Evolutionary conservation across 2,888 invertebrate genomes (phyloP).

Genomic region (Hydropsyche betteni): DNA sequence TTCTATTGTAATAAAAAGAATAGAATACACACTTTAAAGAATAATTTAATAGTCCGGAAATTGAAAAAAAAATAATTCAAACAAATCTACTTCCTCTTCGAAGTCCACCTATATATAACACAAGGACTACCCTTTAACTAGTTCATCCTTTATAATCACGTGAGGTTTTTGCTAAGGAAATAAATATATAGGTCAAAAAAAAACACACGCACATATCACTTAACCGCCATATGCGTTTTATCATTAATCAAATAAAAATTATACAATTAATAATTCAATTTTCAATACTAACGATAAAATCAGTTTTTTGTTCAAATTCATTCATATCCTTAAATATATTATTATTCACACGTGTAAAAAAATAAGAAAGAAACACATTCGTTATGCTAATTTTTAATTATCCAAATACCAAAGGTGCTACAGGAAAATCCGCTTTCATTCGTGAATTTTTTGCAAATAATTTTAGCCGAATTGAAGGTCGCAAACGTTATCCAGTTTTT

Average conservation of each 20-base stretch:
- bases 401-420: slow-evolving; percentile 11
- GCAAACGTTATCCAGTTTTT: not conserved
- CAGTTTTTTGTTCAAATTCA: no score
- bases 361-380: not conserved
- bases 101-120: slow-evolving; percentile 50
- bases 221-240: not conserved
- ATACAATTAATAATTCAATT: slow-evolving; percentile 2
- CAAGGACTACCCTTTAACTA: slow-evolving; percentile 43
- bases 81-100: slow-evolving; percentile 48
- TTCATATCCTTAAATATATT: no score
- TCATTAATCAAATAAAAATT: not conserved
- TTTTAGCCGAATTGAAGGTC: slow-evolving; percentile 5
- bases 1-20: no score
- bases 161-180: slow-evolving; percentile 32
- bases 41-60: slow-evolving; percentile 43
- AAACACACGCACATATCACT: not conserved
- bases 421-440: not conserved
- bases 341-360: slow-evolving; percentile 4
- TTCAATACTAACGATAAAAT: not conserved
- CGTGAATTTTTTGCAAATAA: slow-evolving; percentile 1
- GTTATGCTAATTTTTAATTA: not conserved
- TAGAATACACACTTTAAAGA: no score
- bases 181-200: slow-evolving; percentile 38
- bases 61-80: slow-evolving; percentile 47
- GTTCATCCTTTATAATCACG: slow-evolving; percentile 33